Evolutionary conservation across 2,797 vertebrate genomes (phyloP), one percentile per base, ranked within the genome.

Genomic region (Rhinatrema bivittatum): DNA sequence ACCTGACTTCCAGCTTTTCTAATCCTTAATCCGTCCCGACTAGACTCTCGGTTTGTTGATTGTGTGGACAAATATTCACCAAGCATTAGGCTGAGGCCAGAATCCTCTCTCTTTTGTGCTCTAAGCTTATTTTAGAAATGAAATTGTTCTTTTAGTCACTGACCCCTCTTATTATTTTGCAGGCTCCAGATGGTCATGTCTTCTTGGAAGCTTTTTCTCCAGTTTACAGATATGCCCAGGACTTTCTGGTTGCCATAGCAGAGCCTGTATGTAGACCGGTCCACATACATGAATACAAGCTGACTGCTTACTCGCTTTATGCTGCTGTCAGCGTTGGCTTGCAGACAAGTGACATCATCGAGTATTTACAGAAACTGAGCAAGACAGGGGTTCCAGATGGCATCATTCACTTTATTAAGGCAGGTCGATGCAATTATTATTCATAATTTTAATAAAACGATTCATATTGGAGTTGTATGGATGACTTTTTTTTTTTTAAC

Each of bases 131-230:
- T n/a, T n/a, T n/a, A n/a, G n/a, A n/a, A n/a, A n/a, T n/a, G n/a
- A n/a, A n/a, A n/a, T n/a, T n/a, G n/a, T n/a, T n/a, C n/a, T n/a
- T n/a, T n/a, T n/a, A n/a, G n/a, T n/a, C n/a, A n/a, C n/a, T n/a
- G n/a, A n/a, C n/a, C n/a, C n/a, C n/a, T n/a, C n/a, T 55, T 36
- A 3, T 62, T 26, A 49, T 41, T 53, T 11, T 26, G 1, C 43
- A 99, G 96, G 94, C 96, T 68, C 96, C 96, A 1, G 95, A 99
- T 65, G 96, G 96, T 16, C 96, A 98, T 61, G 88, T 99, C 54
- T 99, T 99, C 65, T 67, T 98, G 32, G 96, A 99, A 75, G 94
- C 91, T 3, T 98, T 97, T 66, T 98, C 96, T 13, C 95, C 96
- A 0, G 89, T 99, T 27, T 98, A 99, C 62, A 99, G 86, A 41